Evolutionary conservation across 2,888 invertebrate genomes (phyloP).

Genomic region (Caprella mutica): DNA sequence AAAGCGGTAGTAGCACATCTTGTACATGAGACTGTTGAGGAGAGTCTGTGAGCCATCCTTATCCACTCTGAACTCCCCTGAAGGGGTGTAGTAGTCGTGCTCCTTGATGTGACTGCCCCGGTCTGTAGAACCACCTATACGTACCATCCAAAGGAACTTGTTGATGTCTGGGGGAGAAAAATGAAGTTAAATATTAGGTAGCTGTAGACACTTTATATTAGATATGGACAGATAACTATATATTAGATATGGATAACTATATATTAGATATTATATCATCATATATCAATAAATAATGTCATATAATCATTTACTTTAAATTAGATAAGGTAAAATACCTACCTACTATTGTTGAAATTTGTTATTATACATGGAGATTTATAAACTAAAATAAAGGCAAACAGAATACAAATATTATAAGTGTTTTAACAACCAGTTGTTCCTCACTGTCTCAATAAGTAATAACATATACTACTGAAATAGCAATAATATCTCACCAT

Average conservation of each 20-base stretch:
- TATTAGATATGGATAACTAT: no score
- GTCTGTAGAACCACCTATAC: slow-evolving; percentile 90
- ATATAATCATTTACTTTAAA: background rate
- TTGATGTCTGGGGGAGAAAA: slow-evolving; percentile 64
- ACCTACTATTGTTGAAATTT: background rate
- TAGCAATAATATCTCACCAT: slow-evolving; percentile 52
- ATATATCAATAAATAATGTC: no score
- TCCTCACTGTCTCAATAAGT: background rate
- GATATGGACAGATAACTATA: no score
- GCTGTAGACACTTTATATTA: slow-evolving; percentile 64
- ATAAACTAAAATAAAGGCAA: no score
- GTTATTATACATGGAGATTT: background rate
- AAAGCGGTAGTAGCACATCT: slow-evolving; percentile 98
- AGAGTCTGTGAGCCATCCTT: slow-evolving; percentile 81
- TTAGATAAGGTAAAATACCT: background rate
- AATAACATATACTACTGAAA: background rate
- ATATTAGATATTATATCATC: no score
- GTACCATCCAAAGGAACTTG: slow-evolving; percentile 99
- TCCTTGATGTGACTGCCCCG: slow-evolving; percentile 91
- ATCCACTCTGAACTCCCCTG: slow-evolving; percentile 93
- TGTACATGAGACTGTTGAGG: slow-evolving; percentile 97
- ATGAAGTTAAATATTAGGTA: slow-evolving; percentile 52
- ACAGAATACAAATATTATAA: no score
- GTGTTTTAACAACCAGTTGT: background rate
- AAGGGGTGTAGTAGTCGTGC: slow-evolving; percentile 88